Percentiles rank a stretch among this genome's conserved stretches.
Evolutionary conservation across 2,797 vertebrate genomes (phyloP).

Genomic region (Myiotriccus ornatus): DNA sequence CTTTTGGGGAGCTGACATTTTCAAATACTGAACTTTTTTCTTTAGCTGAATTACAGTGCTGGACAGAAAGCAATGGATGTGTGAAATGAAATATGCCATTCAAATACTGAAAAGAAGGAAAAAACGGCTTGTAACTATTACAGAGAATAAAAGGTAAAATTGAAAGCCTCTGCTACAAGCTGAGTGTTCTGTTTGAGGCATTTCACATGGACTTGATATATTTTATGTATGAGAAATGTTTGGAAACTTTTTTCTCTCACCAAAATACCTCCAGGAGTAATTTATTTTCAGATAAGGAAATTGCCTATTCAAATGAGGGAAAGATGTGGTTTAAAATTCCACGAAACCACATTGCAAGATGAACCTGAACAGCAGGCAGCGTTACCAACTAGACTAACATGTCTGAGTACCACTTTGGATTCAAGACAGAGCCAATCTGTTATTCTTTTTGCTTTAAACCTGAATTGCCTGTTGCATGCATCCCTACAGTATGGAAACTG

Average conservation of each 20-base stretch:
- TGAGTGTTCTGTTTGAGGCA: slow-evolving; percentile 19
- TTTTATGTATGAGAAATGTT: slow-evolving; percentile 35
- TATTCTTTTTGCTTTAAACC: not conserved
- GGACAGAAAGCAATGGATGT: slow-evolving; percentile 48
- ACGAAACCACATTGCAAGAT: not conserved
- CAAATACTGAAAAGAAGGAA: slow-evolving; percentile 31
- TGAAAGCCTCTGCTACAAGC: slow-evolving; percentile 4
- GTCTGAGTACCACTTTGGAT: not conserved
- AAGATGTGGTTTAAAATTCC: slow-evolving; percentile 15
- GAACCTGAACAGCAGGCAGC: not conserved
- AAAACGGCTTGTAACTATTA: slow-evolving; percentile 33
- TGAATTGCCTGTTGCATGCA: not conserved
- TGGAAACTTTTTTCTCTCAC: not conserved
- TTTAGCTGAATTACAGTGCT: slow-evolving; percentile 59
- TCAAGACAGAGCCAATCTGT: not conserved
- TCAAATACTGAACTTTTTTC: slow-evolving; percentile 64
- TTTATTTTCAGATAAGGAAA: slow-evolving; percentile 33
- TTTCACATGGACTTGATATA: not conserved
- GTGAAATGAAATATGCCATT: slow-evolving; percentile 72
- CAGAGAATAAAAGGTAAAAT: slow-evolving; percentile 24
- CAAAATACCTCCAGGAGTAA: not conserved
- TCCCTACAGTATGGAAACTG: not conserved
- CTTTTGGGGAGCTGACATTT: slow-evolving; percentile 76
- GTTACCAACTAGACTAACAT: not conserved
- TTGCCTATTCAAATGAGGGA: slow-evolving; percentile 41